These are phyloP conservation scores for Eustalomyia histrio DNA, from an alignment of 2,888 invertebrate genomes.

Conservation along the genomic window DNA sequence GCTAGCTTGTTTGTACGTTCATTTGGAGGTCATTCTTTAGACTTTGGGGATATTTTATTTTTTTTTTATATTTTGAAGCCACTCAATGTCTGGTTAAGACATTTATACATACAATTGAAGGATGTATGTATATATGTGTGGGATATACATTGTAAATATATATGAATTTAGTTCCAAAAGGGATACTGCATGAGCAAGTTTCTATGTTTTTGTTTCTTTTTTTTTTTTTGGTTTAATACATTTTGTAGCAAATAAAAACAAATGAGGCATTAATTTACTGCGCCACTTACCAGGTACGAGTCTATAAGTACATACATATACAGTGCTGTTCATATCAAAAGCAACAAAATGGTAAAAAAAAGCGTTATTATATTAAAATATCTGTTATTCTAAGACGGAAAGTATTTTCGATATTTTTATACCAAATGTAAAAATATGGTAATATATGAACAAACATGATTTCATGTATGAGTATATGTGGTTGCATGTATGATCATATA, in stretches of 20 bases:
- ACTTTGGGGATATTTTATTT: conserved; percentile 58
- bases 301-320: not conserved
- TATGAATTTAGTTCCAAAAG: conserved; percentile 52
- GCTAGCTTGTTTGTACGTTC: conserved; percentile 36
- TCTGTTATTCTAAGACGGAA: no score
- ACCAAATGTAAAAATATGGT: no score
- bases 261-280: conserved; percentile 76
- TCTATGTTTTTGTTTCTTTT: conserved; percentile 18
- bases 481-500: no score
- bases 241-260: conserved; percentile 67
- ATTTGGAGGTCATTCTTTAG: conserved; percentile 58
- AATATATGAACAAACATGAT: no score
- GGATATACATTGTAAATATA: no score
- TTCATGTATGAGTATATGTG: no score
- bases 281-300: conserved; percentile 62
- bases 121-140: not conserved
- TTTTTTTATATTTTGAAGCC: conserved; percentile 46
- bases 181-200: conserved; percentile 53
- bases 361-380: no score
- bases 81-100: conserved; percentile 62
- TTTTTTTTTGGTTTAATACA: conserved; percentile 13
- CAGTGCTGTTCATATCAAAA: no score
- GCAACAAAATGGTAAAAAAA: no score
- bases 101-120: conserved; percentile 40
- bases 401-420: no score